Evolutionary conservation across 2,113 vertebrate genomes (phyloP), one percentile per base, ranked within the genome.

Genomic region (Malurus elegans): DNA sequence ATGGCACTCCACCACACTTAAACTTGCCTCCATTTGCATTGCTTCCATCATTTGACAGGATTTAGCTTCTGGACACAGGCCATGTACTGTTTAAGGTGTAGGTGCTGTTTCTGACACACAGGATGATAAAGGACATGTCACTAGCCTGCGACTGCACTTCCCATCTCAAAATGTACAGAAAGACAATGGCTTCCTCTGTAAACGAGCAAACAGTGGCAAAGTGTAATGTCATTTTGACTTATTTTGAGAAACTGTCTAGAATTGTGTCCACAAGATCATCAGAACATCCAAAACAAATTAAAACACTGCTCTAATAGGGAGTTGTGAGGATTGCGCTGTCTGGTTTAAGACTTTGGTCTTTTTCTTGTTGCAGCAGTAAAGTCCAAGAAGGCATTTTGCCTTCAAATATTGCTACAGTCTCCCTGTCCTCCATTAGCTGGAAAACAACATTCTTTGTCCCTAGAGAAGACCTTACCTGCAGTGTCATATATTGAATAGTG

Each of bases 231-330:
- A 78, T 6, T 62, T 74, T 86, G 65, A 80, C 28, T 60, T 40
- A n/a, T 40, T 96, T 91, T 84, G 40, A 86, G 44, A 78, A 78
- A 74, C 10, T n/a, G 36, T 40, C 56, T 78, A 56, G 42, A 70
- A 57, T 15, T 78, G 6, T 34, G 7, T 80, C 31, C 9, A 72
- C 64, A 86, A 61, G 62, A 71, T 34, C 61, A 78, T 34, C 61
- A 78, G 26, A 29, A 50, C 25, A 82, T 21, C n/a, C 48, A 85
- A 89, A 93, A 32, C 13, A 93, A 57, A 62, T 66, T 40, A 69
- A 89, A 42, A 0, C 15, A 14, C 40, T 72, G 9, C 8, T 74
- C 12, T 87, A 82, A 79, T 10, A 64, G 18, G 25, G 57, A 87
- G 19, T 54, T 57, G 26, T 69, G 51, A 88, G 45, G 44, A 57